These are phyloP conservation scores for Antechinus stuartii DNA, from an alignment of 2,113 vertebrate genomes.

Conservation along the genomic window DNA sequence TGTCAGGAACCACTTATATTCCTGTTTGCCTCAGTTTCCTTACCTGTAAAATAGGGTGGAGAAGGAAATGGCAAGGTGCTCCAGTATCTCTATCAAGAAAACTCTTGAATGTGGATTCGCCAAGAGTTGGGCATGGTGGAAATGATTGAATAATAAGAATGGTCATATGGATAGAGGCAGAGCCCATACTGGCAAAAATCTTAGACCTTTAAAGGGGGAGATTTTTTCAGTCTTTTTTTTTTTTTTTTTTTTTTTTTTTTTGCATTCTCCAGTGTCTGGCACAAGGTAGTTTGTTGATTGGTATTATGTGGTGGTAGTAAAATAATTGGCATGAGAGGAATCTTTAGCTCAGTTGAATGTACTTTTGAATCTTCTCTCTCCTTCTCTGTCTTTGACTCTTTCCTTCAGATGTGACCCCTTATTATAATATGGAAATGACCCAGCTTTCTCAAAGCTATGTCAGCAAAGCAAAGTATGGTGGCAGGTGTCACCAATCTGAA, in stretches of 20 bases:
- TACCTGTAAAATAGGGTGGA: not conserved
- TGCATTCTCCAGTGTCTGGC: not conserved
- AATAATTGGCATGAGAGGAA: not conserved
- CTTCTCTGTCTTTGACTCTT: not conserved
- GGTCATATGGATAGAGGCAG: not conserved
- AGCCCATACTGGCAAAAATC: not conserved
- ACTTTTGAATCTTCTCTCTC: not conserved
- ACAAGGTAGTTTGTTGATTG: not conserved
- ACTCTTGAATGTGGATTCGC: not conserved
- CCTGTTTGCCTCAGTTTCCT: not conserved
- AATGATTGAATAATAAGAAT: not conserved
- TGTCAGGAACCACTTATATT: not conserved
- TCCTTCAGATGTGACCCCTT: not conserved
- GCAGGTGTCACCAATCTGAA: not conserved
- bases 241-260: not conserved
- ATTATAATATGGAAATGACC: not conserved
- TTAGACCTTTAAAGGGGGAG: not conserved
- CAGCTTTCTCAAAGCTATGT: not conserved
- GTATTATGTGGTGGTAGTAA: not conserved
- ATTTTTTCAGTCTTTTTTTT: not conserved
- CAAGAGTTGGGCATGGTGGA: not conserved
- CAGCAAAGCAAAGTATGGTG: not conserved
- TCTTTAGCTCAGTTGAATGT: not conserved
- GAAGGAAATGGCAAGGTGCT: not conserved
- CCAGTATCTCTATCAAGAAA: not conserved